Evolutionary conservation across 2,113 vertebrate genomes (phyloP).

Genomic region (Larimichthys polyactis): DNA sequence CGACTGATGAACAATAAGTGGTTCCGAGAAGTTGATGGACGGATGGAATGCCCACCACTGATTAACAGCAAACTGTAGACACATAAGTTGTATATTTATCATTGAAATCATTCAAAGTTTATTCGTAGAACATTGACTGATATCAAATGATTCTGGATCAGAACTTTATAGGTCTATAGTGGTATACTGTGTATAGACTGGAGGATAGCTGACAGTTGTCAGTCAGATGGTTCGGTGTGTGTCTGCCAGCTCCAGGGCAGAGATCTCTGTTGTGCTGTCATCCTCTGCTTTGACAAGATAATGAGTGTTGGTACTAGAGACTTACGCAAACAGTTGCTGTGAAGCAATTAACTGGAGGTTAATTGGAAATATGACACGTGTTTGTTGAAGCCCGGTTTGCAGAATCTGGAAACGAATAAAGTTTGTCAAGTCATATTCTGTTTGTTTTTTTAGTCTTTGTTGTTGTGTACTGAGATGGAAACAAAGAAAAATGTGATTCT

Average conservation of each 20-base stretch:
- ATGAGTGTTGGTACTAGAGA: constrained; percentile 52
- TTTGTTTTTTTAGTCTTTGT: constrained; percentile 3
- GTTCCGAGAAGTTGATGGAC: not conserved
- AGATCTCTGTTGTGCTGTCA: constrained; percentile 19
- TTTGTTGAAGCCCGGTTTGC: constrained; percentile 49
- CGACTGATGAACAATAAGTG: not conserved
- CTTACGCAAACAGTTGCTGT: constrained; percentile 43
- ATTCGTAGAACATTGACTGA: not conserved
- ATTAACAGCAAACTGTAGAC: not conserved
- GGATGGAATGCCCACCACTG: not conserved
- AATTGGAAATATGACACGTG: constrained; percentile 59
- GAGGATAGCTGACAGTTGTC: not conserved
- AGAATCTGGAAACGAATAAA: not conserved
- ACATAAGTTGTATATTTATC: too few species aligned
- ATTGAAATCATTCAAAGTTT: too few species aligned
- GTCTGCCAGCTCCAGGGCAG: not conserved
- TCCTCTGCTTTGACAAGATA: constrained; percentile 49
- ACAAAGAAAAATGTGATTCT: constrained; percentile 15
- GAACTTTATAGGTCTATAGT: not conserved
- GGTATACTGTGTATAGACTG: not conserved
- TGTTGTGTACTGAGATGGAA: not conserved
- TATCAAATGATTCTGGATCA: not conserved
- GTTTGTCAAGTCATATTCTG: constrained; percentile 8
- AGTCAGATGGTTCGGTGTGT: not conserved
- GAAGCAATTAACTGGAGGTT: constrained; percentile 72